These are phyloP conservation scores for Leptosomus discolor DNA, from an alignment of 2,113 vertebrate species.

Conservation along the genomic window DNA sequence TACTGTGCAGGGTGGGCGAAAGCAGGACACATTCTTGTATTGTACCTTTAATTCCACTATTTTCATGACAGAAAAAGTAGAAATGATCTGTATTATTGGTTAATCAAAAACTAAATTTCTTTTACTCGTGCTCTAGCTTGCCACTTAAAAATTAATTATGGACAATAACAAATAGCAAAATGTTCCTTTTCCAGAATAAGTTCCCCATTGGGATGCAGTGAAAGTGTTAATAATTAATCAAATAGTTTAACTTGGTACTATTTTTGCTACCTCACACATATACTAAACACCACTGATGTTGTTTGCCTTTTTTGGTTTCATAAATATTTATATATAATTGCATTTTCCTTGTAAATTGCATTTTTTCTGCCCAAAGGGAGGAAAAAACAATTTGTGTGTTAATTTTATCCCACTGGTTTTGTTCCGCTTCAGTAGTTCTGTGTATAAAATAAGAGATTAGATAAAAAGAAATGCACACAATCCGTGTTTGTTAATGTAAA, in stretches of 20 bases:
- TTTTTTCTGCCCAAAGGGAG: slow-evolving; percentile 74
- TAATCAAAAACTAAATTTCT: slow-evolving; percentile 59
- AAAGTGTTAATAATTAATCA: slow-evolving; percentile 64
- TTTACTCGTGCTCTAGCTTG: neutral
- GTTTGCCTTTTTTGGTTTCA: slow-evolving; percentile 65
- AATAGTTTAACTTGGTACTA: neutral
- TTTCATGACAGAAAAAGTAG: neutral
- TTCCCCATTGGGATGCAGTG: neutral
- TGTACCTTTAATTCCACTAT: neutral
- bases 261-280: slow-evolving; percentile 40
- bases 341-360: slow-evolving; percentile 72
- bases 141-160: slow-evolving; percentile 60
- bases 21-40: neutral
- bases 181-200: slow-evolving; percentile 16
- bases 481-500: slow-evolving; percentile 61
- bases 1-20: neutral
- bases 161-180: slow-evolving; percentile 4
- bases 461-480: slow-evolving; percentile 68
- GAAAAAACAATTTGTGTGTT: slow-evolving; percentile 80
- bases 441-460: slow-evolving; percentile 76
- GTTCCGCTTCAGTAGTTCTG: slow-evolving; percentile 73
- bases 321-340: slow-evolving; percentile 79
- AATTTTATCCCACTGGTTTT: slow-evolving; percentile 79
- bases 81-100: neutral
- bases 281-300: slow-evolving; percentile 26